Conservation (phyloP, 2,888 invertebrate species). For the Trissoscelio sp. region DNA sequence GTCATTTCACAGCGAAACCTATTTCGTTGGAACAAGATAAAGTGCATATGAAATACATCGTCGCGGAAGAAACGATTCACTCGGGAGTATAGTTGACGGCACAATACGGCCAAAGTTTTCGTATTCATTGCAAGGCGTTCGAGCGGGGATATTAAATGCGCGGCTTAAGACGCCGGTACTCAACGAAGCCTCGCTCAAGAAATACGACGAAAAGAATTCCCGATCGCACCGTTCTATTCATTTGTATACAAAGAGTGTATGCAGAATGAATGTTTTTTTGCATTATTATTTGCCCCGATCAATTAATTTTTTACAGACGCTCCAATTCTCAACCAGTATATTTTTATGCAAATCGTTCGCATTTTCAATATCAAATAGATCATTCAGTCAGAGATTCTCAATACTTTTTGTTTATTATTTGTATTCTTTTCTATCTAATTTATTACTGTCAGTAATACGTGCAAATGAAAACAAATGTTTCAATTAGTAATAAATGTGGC, state of each 20-base stretch:
- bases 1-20: constrained; percentile 63
- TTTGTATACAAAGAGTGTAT: constrained; percentile 48
- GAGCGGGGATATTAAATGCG: constrained; percentile 67
- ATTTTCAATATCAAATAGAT: constrained; percentile 3
- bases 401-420: background rate
- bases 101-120: constrained; percentile 67
- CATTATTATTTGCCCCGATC: constrained; percentile 43
- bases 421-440: background rate
- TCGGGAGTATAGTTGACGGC: constrained; percentile 52
- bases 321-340: constrained; percentile 8
- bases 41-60: constrained; percentile 68
- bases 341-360: background rate
- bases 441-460: background rate
- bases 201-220: constrained; percentile 58
- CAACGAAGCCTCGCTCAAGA: constrained; percentile 49
- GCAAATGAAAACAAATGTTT: too few species aligned
- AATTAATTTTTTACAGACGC: constrained; percentile 45
- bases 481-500: too few species aligned
- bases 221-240: constrained; percentile 56
- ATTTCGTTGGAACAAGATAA: constrained; percentile 63
- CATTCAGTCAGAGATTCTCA: background rate
- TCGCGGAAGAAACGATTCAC: constrained; percentile 61
- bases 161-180: constrained; percentile 64
- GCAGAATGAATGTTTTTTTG: constrained; percentile 44
- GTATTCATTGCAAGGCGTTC: constrained; percentile 67